Percentiles rank a stretch among this genome's conserved stretches.
Conservation (phyloP, 1,140 invertebrate species). For the Drosophila parvula region DNA sequence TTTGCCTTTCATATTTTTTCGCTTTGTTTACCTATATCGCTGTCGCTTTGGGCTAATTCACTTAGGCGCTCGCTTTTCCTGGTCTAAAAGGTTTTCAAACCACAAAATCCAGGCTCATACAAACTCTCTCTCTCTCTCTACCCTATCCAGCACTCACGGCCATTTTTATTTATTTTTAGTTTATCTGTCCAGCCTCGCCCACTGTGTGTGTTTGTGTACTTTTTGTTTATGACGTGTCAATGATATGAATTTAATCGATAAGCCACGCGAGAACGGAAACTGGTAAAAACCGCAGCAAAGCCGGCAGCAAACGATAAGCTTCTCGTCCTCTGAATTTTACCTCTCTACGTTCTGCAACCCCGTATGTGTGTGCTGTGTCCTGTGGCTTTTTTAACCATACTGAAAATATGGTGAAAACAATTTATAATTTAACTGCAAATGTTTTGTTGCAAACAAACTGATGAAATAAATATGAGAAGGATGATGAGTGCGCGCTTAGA, state of each 20-base stretch:
- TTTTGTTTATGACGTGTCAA: slow-evolving; percentile 54
- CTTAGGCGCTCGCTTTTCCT: slow-evolving; percentile 25
- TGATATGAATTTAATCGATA: slow-evolving; percentile 56
- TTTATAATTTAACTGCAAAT: slow-evolving; percentile 46
- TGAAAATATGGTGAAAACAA: slow-evolving; percentile 39
- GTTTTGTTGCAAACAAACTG: slow-evolving; percentile 5
- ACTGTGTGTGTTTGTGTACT: not conserved
- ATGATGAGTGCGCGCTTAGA: slow-evolving; percentile 6
- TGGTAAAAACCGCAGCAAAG: slow-evolving; percentile 44
- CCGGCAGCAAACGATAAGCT: slow-evolving; percentile 43
- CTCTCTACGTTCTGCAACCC: not conserved
- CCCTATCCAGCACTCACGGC: too few species aligned
- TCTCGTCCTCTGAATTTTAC: slow-evolving; percentile 13
- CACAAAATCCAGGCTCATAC: slow-evolving; percentile 31
- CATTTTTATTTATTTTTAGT: slow-evolving; percentile 47
- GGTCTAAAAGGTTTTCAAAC: slow-evolving; percentile 50
- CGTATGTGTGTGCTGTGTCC: not conserved
- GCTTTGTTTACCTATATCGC: slow-evolving; percentile 28
- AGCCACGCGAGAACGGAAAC: slow-evolving; percentile 45
- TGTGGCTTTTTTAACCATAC: slow-evolving; percentile 42
- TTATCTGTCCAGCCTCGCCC: slow-evolving; percentile 14
- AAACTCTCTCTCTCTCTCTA: not conserved
- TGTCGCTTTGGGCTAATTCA: slow-evolving; percentile 42
- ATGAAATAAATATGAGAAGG: slow-evolving; percentile 30
- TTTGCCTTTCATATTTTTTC: slow-evolving; percentile 21